A percentile compares a stretch with the other conserved stretches of the same genome.
These are phyloP conservation scores for Artibeus jamaicensis DNA, from an alignment of 2,797 vertebrate genomes.

Conservation along the genomic window DNA sequence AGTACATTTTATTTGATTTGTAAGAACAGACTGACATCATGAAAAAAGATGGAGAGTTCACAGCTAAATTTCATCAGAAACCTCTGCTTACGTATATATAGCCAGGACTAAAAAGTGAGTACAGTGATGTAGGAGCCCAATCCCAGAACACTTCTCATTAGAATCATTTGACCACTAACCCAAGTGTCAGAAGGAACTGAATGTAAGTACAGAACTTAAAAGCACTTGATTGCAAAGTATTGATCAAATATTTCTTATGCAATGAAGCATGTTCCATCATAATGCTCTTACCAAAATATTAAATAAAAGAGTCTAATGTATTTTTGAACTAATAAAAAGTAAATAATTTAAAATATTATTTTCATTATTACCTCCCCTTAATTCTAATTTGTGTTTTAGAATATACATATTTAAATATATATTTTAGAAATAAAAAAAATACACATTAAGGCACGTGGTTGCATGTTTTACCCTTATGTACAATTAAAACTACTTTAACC, in stretches of 20 bases:
- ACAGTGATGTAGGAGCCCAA: neutral
- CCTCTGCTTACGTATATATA: neutral
- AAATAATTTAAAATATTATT: neutral
- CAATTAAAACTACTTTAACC: neutral
- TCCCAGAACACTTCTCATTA: neutral
- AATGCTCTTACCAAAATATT: neutral
- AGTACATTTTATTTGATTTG: neutral
- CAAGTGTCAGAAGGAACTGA: neutral
- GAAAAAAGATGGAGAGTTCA: neutral
- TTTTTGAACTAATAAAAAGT: neutral
- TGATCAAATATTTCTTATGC: neutral
- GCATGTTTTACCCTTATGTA: neutral
- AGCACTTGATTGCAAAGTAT: neutral
- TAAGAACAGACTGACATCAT: neutral
- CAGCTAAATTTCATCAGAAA: neutral
- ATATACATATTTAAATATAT: neutral
- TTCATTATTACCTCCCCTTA: neutral
- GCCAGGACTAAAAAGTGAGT: neutral
- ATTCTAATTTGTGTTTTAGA: neutral
- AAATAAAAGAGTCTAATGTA: neutral
- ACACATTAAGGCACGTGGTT: neutral
- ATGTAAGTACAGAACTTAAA: neutral
- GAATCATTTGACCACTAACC: neutral
- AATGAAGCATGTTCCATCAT: neutral
- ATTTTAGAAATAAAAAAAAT: neutral